Evolutionary conservation across 2,888 invertebrate species (phyloP).

Genomic region (Synergus japonicus): DNA sequence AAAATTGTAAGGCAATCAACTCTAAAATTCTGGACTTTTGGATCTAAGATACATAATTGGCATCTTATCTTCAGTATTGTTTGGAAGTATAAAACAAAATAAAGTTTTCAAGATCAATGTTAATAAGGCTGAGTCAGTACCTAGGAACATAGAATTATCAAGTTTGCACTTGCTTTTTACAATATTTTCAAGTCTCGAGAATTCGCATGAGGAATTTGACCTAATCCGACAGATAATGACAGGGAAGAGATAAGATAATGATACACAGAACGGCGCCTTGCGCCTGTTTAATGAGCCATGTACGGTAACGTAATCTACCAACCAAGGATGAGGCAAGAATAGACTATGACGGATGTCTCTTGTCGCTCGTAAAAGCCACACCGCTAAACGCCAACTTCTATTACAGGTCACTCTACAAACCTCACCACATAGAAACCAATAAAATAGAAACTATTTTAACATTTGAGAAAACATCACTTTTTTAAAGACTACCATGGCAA

Average conservation of each 20-base stretch:
- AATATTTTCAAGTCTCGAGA: not conserved
- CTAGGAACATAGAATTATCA: not conserved
- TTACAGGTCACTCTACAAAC: constrained; percentile 28
- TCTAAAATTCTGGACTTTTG: not conserved
- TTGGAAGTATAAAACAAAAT: not conserved
- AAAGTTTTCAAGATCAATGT: not conserved
- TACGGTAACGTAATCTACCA: constrained; percentile 1
- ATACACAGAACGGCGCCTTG: constrained; percentile 31
- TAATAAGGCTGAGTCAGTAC: not conserved
- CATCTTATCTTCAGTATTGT: not conserved
- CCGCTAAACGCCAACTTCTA: not conserved
- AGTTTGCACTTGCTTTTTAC: not conserved
- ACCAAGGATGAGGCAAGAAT: constrained; percentile 31
- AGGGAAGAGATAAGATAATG: constrained; percentile 28
- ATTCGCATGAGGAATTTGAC: not conserved
- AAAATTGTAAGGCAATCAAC: not conserved
- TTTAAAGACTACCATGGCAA: too few relatives aligned
- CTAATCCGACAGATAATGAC: constrained; percentile 10
- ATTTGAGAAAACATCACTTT: not conserved
- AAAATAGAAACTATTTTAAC: constrained; percentile 4
- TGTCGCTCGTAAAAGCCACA: constrained; percentile 11
- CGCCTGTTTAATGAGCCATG: constrained; percentile 28
- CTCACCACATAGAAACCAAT: not conserved
- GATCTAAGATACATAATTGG: not conserved
- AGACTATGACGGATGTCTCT: constrained; percentile 35